Conservation (phyloP, 2,113 vertebrate genomes). For the Oenanthe melanoleuca region DNA sequence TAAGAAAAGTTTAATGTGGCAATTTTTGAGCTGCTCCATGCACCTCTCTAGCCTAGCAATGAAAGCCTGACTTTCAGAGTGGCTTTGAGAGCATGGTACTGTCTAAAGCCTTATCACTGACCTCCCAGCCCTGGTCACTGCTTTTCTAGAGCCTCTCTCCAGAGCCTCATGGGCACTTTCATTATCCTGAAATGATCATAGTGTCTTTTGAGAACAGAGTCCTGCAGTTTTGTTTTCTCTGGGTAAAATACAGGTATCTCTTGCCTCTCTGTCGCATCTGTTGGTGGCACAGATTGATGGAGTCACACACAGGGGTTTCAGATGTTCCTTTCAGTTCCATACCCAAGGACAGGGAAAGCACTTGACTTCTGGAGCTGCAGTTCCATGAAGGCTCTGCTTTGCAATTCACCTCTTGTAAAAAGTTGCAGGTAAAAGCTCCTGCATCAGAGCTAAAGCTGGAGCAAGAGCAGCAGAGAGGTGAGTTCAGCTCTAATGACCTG, state of each 20-base stretch:
- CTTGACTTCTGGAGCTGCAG: background rate
- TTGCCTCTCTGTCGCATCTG: background rate
- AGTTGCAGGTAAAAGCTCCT: background rate
- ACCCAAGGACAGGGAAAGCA: background rate
- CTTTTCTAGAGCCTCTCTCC: background rate
- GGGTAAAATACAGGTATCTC: background rate
- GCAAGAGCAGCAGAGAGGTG: background rate
- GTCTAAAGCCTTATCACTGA: background rate
- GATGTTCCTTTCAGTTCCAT: background rate
- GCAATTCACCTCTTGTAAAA: background rate
- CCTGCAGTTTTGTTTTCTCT: background rate
- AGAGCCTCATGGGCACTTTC: background rate
- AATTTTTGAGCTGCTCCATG: background rate
- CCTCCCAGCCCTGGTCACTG: background rate
- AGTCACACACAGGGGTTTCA: background rate
- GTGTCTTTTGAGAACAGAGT: background rate
- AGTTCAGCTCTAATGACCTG: background rate
- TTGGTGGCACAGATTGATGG: background rate
- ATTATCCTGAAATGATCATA: fast-evolving
- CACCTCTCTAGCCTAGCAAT: fast-evolving
- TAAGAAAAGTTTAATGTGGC: background rate
- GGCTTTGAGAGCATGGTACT: background rate
- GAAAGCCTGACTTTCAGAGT: background rate
- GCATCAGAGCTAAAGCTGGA: background rate
- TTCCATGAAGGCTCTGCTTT: background rate